A percentile compares a stretch with the other conserved stretches of the same genome.
phyloP scores from a whole-genome alignment of 2,888 invertebrate genomes.

The Diadegma fenestrale region DNA sequence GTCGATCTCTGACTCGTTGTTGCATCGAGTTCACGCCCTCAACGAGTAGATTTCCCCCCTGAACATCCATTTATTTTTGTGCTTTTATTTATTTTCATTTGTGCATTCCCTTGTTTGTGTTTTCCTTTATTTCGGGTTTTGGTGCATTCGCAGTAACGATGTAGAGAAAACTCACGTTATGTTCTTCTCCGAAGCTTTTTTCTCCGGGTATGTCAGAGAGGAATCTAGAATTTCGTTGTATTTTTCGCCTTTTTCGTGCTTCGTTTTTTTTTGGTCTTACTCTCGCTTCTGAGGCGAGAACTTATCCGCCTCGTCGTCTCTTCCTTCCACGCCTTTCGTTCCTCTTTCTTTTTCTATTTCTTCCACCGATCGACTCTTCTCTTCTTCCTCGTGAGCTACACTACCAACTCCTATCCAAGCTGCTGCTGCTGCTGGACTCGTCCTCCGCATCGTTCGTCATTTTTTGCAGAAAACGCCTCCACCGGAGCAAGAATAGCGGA shows the following conservation, averaged over 20 bases:
- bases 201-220: constrained; percentile 21
- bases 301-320: constrained; percentile 31
- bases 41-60: not conserved
- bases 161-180: constrained; percentile 58
- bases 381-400: constrained; percentile 23
- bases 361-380: constrained; percentile 22
- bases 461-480: constrained; percentile 47
- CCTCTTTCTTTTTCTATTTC: not conserved
- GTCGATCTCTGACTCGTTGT: not conserved
- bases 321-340: constrained; percentile 15
- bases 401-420: constrained; percentile 38
- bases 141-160: constrained; percentile 22
- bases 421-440: constrained; percentile 54
- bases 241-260: constrained; percentile 52
- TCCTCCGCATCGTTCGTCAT: constrained; percentile 70
- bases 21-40: constrained; percentile 6
- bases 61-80: constrained; percentile 10
- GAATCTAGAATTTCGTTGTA: constrained; percentile 55
- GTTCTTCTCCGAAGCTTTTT: constrained; percentile 23
- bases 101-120: not conserved
- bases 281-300: constrained; percentile 34
- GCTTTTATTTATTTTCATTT: constrained; percentile 17
- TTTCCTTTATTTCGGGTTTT: constrained; percentile 17
- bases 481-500: constrained; percentile 8
- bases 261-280: constrained; percentile 10